Conservation (phyloP, 2,888 invertebrate species). For the Melieria picta region DNA sequence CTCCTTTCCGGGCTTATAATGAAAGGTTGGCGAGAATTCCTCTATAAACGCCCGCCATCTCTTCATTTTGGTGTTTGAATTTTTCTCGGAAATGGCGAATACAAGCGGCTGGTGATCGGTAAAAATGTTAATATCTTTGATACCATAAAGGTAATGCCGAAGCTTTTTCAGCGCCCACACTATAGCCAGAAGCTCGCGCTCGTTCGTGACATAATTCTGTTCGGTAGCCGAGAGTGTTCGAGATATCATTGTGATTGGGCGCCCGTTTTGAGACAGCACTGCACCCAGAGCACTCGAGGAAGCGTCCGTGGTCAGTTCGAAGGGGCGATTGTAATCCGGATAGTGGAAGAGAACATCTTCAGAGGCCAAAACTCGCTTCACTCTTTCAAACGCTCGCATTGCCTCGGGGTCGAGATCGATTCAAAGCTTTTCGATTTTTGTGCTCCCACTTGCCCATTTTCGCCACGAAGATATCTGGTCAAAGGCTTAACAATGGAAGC, state of each 20-base stretch:
- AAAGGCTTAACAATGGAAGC: slow-evolving; percentile 30
- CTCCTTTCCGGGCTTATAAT: slow-evolving; percentile 38
- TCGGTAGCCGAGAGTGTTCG: slow-evolving; percentile 10
- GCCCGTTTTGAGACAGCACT: slow-evolving; percentile 23
- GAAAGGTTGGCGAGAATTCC: slow-evolving; percentile 34
- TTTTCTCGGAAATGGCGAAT: slow-evolving; percentile 41
- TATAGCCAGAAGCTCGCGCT: slow-evolving; percentile 17
- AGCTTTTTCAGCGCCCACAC: slow-evolving; percentile 14
- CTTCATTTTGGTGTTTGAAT: slow-evolving; percentile 39
- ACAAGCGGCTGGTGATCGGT: slow-evolving; percentile 42
- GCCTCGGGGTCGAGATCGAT: neutral
- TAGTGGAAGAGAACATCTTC: slow-evolving; percentile 24
- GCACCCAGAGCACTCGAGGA: slow-evolving; percentile 34
- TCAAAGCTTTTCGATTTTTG: neutral
- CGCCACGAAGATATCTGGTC: slow-evolving; percentile 16
- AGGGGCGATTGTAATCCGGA: slow-evolving; percentile 16
- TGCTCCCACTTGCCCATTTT: slow-evolving; percentile 9
- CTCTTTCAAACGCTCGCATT: slow-evolving; percentile 15
- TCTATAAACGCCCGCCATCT: slow-evolving; percentile 32
- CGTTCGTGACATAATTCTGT: slow-evolving; percentile 35
- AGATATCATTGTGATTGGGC: slow-evolving; percentile 7
- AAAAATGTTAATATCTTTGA: slow-evolving; percentile 11
- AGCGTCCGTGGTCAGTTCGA: slow-evolving; percentile 12
- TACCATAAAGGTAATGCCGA: slow-evolving; percentile 9
- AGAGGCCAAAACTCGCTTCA: slow-evolving; percentile 28